Conservation (phyloP, 1,140 invertebrate species). For the Pantala flavescens region DNA sequence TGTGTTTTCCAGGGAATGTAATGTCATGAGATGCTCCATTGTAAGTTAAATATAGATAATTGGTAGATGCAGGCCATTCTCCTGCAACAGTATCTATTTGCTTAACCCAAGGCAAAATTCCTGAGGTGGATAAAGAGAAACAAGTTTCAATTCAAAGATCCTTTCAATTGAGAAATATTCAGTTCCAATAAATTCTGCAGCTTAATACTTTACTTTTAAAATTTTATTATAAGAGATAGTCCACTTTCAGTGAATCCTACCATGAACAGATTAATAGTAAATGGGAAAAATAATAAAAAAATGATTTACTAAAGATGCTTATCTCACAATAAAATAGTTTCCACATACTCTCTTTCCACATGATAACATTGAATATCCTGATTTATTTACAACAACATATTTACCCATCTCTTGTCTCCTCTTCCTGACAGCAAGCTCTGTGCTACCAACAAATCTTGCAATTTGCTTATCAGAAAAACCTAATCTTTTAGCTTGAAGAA, state of each 20-base stretch:
- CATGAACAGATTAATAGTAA: no score
- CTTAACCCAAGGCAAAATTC: conserved; percentile 80
- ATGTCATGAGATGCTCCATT: conserved; percentile 83
- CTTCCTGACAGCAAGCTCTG: conserved; percentile 66
- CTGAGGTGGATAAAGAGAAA: conserved; percentile 21
- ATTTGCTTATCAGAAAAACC: conserved; percentile 99
- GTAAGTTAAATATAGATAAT: conserved; percentile 97
- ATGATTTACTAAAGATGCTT: no score
- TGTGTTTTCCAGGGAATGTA: conserved; percentile 63
- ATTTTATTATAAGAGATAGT: no score
- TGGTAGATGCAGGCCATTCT: conserved; percentile 96
- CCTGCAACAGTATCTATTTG: conserved; percentile 99
- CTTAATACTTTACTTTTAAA: no score
- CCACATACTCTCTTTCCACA: no score
- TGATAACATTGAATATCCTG: no score
- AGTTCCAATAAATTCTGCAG: no score
- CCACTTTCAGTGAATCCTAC: no score
- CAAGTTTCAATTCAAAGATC: no score
- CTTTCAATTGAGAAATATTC: no score
- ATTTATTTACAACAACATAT: neutral
- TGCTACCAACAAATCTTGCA: conserved; percentile 74
- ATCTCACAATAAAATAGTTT: no score
- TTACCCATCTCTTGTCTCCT: conserved; percentile 54
- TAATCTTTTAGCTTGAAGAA: conserved; percentile 79
- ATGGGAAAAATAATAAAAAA: no score